phyloP scores from a whole-genome alignment of 2,113 vertebrate genomes.

The Cebidichthys violaceus region DNA sequence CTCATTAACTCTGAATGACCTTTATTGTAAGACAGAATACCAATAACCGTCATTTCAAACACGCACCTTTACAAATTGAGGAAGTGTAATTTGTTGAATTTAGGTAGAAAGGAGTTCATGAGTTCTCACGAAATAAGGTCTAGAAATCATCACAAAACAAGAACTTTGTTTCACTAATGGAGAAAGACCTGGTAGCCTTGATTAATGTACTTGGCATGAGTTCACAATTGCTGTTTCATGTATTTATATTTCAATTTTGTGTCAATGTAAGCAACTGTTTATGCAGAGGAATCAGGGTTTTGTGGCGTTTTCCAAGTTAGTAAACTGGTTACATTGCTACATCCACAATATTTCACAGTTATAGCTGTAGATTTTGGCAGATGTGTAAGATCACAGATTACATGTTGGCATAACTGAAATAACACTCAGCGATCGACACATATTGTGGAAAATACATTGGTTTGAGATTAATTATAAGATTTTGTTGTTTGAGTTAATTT shows the following conservation, averaged over 20 bases:
- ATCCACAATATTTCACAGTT: not conserved
- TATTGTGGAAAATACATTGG: not conserved
- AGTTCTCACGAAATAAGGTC: slow-evolving; percentile 1
- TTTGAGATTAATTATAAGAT: no score
- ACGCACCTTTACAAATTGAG: slow-evolving; percentile 18
- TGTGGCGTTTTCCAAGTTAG: not conserved
- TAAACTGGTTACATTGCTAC: not conserved
- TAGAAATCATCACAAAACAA: not conserved
- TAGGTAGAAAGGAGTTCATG: not conserved
- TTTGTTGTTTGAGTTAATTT: not conserved
- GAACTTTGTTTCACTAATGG: not conserved
- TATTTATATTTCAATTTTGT: not conserved
- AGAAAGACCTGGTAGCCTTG: not conserved
- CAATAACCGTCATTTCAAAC: slow-evolving; percentile 53
- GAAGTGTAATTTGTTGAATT: slow-evolving; percentile 2
- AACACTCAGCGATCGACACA: not conserved
- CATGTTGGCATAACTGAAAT: not conserved
- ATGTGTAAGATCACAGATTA: not conserved
- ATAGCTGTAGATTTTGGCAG: not conserved
- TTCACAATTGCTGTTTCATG: not conserved
- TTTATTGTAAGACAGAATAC: slow-evolving; percentile 55
- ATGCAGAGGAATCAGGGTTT: not conserved
- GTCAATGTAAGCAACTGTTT: not conserved
- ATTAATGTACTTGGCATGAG: not conserved
- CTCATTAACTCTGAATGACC: slow-evolving; percentile 57